Evolutionary conservation across 1,140 invertebrate species (phyloP), one percentile per base, ranked within the genome.

Genomic region (Panulirus ornatus): DNA sequence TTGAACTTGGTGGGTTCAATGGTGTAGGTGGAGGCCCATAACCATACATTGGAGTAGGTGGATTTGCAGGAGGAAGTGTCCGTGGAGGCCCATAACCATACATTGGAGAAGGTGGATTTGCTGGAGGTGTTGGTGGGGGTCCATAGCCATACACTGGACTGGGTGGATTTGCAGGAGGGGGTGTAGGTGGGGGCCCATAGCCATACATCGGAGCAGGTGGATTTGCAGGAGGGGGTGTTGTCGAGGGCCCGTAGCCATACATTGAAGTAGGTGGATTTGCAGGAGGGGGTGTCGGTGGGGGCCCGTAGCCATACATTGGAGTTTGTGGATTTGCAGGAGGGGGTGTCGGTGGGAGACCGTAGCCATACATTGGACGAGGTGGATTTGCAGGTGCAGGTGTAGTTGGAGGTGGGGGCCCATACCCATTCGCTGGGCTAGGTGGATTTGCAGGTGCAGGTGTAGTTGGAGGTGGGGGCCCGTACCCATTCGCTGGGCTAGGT

Each of bases 21-120:
- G 84, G 71, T 27, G 76, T 44, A 27, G 79, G 88, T 5, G 88
- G 88, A 42, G 81, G n/a, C 19, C 88, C 63, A 44, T 86, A 86
- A n/a, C 42, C 70, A 14, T 76, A 22, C 73, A 86, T 78, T 19
- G 84, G 73, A 19, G 82, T 1, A 38, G 54, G 82, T 40, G 71
- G 83, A 27, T 78, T n/a, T 1, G 71, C 22, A 6, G 47, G 40
- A 6, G 76, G 76, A 51, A 22, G 1, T 40, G 81, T 36, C 42
- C 58, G 81, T 11, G 81, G 81, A 19, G 71, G 71, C 9, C 84
- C 71, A 51, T 85, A 85, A 40, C 70, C 42, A 34, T 36, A 2
- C 38, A 30, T 51, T 22, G 83, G 83, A 6, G 2, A 22, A 36
- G 54, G 82, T n/a, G 47, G 34, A 11, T 38, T 34, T 40, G 47